phyloP scores from a whole-genome alignment of 2,113 vertebrate species.

The Centropristis striata region DNA sequence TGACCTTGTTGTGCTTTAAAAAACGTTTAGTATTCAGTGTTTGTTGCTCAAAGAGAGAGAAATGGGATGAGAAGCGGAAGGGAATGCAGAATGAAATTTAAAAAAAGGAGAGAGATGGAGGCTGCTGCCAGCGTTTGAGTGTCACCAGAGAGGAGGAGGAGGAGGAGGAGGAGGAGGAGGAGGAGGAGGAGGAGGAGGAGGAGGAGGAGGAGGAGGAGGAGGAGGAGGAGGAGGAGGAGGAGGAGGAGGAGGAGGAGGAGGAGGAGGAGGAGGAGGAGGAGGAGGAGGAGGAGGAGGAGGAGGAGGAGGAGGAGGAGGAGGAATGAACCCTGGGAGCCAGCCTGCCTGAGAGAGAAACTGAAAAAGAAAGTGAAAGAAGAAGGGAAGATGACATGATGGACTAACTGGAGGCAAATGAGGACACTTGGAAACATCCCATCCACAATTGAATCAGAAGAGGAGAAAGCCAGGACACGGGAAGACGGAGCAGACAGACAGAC shows the following conservation, averaged over 20 bases:
- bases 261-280: too few species aligned
- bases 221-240: too few species aligned
- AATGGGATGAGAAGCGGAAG: slow-evolving; percentile 15
- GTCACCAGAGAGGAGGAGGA: slow-evolving; percentile 8
- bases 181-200: too few species aligned
- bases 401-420: not conserved
- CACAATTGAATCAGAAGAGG: slow-evolving; percentile 44
- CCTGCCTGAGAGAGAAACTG: slow-evolving; percentile 5
- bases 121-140: slow-evolving; percentile 37
- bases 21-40: slow-evolving; percentile 32
- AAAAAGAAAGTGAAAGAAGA: slow-evolving; percentile 22
- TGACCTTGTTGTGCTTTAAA: not conserved
- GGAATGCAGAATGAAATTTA: not conserved
- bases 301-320: slow-evolving; percentile 8
- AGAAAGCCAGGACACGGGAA: slow-evolving; percentile 36
- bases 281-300: too few species aligned
- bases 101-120: not conserved
- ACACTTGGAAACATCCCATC: slow-evolving; percentile 17
- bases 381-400: not conserved
- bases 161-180: too few species aligned
- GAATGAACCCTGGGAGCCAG: slow-evolving; percentile 4
- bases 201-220: too few species aligned
- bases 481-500: slow-evolving; percentile 1
- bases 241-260: too few species aligned
- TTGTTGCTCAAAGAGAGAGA: slow-evolving; percentile 2